Evolutionary conservation across 2,888 invertebrate genomes (phyloP).

Genomic region (Saturnia pavonia): DNA sequence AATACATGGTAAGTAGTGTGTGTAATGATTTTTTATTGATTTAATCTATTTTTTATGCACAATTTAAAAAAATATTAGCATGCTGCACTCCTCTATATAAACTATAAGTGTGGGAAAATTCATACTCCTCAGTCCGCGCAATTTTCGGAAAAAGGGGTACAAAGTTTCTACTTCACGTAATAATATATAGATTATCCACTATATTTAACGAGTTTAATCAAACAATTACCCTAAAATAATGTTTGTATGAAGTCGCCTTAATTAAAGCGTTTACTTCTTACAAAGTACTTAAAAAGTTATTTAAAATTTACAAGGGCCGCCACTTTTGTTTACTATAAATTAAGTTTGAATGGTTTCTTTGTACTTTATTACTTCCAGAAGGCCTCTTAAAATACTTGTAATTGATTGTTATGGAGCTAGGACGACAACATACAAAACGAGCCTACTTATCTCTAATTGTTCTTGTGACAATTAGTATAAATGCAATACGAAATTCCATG

Average conservation of each 20-base stretch:
- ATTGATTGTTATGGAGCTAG: background rate
- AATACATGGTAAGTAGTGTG: no score
- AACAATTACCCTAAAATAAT: background rate
- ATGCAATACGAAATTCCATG: background rate
- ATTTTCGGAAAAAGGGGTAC: no score
- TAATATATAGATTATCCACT: no score
- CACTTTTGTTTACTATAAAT: constrained; percentile 16
- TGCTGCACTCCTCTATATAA: no score
- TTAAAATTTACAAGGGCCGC: background rate
- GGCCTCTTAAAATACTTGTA: constrained; percentile 13
- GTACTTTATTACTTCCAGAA: constrained; percentile 16
- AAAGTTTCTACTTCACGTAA: no score
- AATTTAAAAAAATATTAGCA: no score
- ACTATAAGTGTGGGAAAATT: no score
- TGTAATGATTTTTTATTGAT: no score
- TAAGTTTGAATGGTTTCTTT: constrained; percentile 14
- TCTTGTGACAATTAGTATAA: background rate
- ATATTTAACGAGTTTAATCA: background rate
- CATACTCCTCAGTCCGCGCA: no score
- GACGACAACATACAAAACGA: background rate
- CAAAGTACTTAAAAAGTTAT: background rate
- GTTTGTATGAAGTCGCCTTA: background rate
- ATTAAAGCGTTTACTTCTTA: background rate
- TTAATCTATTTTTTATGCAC: no score
- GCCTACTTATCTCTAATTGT: background rate